Percentiles rank a stretch among this genome's conserved stretches.
Conservation (phyloP, 2,888 invertebrate genomes). For the Chloromyia formosa region DNA sequence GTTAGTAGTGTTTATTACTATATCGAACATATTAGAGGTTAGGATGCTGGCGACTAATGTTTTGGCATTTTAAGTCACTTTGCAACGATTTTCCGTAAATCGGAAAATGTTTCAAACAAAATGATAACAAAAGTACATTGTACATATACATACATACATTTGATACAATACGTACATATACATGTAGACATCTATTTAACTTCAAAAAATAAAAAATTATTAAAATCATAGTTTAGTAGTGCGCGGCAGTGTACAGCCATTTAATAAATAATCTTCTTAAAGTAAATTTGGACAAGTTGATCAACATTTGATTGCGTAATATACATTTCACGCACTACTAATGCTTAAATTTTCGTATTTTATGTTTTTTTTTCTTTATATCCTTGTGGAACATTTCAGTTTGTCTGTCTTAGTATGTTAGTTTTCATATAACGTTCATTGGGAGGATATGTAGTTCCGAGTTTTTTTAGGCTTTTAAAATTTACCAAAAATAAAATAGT, state of each 20-base stretch:
- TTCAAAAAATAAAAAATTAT: background rate
- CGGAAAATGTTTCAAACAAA: constrained; percentile 1
- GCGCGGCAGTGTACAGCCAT: constrained; percentile 37
- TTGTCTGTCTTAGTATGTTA: no score
- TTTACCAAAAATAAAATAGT: no score
- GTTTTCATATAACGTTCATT: no score
- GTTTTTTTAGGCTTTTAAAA: no score
- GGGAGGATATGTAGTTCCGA: no score
- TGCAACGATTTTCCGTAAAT: constrained; percentile 1
- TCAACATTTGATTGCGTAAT: background rate
- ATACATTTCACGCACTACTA: no score
- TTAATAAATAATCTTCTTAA: constrained; percentile 4
- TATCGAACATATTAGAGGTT: no score
- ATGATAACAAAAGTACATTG: background rate
- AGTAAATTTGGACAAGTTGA: background rate
- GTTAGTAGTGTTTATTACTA: no score
- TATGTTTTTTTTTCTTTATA: no score
- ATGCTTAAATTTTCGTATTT: no score
- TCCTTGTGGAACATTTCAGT: no score
- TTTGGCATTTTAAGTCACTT: constrained; percentile 2
- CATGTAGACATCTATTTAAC: constrained; percentile 14
- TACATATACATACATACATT: background rate
- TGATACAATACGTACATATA: constrained; percentile 19
- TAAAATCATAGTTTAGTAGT: background rate
- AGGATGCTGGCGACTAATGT: no score